Conservation (phyloP, 2,888 invertebrate genomes). For the Hybos culiciformis region DNA sequence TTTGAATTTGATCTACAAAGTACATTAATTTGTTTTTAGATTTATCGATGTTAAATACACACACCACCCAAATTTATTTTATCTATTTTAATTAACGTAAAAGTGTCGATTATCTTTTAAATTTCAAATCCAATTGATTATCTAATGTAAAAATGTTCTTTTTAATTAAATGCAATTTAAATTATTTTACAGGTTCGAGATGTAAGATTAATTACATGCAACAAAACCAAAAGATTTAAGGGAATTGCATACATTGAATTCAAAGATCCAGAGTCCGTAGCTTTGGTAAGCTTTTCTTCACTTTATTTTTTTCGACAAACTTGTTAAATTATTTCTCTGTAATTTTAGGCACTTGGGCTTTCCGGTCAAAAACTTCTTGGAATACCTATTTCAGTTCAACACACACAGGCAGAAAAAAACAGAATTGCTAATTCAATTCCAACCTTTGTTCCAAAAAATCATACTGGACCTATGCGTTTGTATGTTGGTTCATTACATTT, state of each 20-base stretch:
- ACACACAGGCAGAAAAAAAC: slow-evolving; percentile 93
- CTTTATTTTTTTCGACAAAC: slow-evolving; percentile 3
- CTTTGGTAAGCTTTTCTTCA: slow-evolving; percentile 50
- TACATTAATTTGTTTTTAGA: too few relatives aligned
- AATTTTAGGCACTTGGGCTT: slow-evolving; percentile 73
- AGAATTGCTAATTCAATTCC: slow-evolving; percentile 77
- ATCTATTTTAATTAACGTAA: too few relatives aligned
- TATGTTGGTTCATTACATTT: slow-evolving; percentile 97
- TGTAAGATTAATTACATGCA: slow-evolving; percentile 96
- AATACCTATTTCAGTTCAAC: slow-evolving; percentile 95
- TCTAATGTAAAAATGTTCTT: too few relatives aligned
- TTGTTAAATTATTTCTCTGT: slow-evolving; percentile 11
- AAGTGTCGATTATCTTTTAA: too few relatives aligned
- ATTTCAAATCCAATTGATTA: too few relatives aligned
- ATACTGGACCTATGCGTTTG: slow-evolving; percentile 87
- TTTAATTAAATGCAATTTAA: too few relatives aligned
- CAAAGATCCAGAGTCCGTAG: slow-evolving; percentile 92
- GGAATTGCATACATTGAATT: slow-evolving; percentile 99
- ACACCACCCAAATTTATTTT: too few relatives aligned
- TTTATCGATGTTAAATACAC: too few relatives aligned
- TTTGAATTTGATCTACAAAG: too few relatives aligned
- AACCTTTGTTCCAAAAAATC: slow-evolving; percentile 71
- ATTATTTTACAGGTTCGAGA: too few relatives aligned
- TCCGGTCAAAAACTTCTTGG: slow-evolving; percentile 91
- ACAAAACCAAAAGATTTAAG: slow-evolving; percentile 95